Evolutionary conservation across 2,888 invertebrate genomes (phyloP).

Genomic region (Cyrtodaria siliqua): DNA sequence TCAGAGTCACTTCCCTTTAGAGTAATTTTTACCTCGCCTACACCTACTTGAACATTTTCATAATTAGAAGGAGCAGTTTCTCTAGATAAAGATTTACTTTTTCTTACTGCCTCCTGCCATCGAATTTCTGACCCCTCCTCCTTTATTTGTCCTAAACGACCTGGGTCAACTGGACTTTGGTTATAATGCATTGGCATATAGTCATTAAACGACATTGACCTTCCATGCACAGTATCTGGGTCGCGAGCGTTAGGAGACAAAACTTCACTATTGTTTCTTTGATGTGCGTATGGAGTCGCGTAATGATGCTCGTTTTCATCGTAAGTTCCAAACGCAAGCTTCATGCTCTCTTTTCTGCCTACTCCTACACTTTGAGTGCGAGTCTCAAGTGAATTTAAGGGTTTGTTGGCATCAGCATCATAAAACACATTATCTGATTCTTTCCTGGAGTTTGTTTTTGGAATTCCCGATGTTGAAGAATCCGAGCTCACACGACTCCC

Average conservation of each 20-base stretch:
- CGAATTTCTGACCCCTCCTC: slow-evolving; percentile 71
- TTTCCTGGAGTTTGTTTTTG: slow-evolving; percentile 24
- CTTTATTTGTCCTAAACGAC: slow-evolving; percentile 72
- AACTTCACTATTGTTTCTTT: slow-evolving; percentile 66
- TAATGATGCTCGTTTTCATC: slow-evolving; percentile 74
- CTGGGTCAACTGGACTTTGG: slow-evolving; percentile 54
- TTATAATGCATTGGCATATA: slow-evolving; percentile 68
- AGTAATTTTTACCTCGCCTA: slow-evolving; percentile 20
- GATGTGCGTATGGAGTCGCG: slow-evolving; percentile 59
- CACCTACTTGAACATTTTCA: slow-evolving; percentile 54
- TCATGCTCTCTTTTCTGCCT: slow-evolving; percentile 77
- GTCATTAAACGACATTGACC: slow-evolving; percentile 63
- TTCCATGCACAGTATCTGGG: slow-evolving; percentile 40
- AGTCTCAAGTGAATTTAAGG: slow-evolving; percentile 6
- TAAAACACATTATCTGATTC: slow-evolving; percentile 76
- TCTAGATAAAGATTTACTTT: slow-evolving; percentile 56
- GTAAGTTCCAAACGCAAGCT: slow-evolving; percentile 80
- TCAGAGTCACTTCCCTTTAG: slow-evolving; percentile 46
- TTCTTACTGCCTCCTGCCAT: slow-evolving; percentile 67
- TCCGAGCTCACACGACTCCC: slow-evolving; percentile 70
- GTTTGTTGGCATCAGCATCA: slow-evolving; percentile 31
- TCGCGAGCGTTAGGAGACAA: slow-evolving; percentile 40
- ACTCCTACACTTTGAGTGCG: slow-evolving; percentile 15
- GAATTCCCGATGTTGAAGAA: slow-evolving; percentile 36
- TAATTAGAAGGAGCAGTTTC: slow-evolving; percentile 48